Evolutionary conservation across 2,113 vertebrate genomes (phyloP).

Genomic region (Campylomormyrus numenius): DNA sequence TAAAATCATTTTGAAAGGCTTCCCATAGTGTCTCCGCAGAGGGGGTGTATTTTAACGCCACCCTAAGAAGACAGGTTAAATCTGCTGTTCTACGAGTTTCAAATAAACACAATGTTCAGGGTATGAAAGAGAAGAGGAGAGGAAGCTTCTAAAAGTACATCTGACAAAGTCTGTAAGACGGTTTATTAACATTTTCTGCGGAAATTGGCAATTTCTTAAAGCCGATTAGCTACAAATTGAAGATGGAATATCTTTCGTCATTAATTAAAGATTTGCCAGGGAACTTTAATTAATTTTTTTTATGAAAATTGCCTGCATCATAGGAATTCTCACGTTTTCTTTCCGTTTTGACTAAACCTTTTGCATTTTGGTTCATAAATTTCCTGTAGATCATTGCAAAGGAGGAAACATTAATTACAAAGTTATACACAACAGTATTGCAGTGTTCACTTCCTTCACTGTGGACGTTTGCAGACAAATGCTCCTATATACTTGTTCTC

Average conservation of each 20-base stretch:
- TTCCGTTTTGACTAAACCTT: background rate
- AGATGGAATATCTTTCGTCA: slow-evolving; percentile 39
- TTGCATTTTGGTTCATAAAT: background rate
- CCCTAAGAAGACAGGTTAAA: slow-evolving; percentile 63
- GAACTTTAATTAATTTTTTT: slow-evolving; percentile 39
- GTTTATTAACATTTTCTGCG: slow-evolving; percentile 41
- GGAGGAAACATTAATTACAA: background rate
- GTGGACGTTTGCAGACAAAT: background rate
- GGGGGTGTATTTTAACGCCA: slow-evolving; percentile 62
- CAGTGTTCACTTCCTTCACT: background rate
- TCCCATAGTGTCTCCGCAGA: slow-evolving; percentile 46
- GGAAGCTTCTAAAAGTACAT: slow-evolving; percentile 19
- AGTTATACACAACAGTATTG: background rate
- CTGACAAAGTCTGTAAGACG: slow-evolving; percentile 31
- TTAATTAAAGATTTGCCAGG: slow-evolving; percentile 46
- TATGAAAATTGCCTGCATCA: slow-evolving; percentile 20
- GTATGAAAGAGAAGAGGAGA: slow-evolving; percentile 53
- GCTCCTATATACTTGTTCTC: too few species aligned
- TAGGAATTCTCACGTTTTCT: slow-evolving; percentile 19
- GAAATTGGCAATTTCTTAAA: slow-evolving; percentile 54
- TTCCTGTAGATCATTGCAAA: background rate
- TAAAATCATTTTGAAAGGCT: slow-evolving; percentile 67
- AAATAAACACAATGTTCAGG: slow-evolving; percentile 63
- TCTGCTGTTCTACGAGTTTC: slow-evolving; percentile 60
- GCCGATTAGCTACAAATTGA: slow-evolving; percentile 53